Conservation (phyloP, 2,797 vertebrate species). For the Galago senegalensis region DNA sequence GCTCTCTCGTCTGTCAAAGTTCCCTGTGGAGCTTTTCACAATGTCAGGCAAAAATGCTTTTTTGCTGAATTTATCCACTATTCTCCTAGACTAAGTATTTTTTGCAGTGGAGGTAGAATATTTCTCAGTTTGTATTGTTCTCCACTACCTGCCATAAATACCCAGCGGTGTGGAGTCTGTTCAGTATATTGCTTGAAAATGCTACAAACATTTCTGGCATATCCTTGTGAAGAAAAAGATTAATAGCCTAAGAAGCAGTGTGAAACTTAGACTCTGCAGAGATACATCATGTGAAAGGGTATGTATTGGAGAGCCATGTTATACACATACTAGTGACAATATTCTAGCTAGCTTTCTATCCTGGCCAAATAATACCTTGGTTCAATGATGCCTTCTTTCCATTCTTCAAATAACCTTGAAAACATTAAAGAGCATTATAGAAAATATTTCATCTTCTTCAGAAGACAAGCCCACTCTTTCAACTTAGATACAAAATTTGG, state of each 20-base stretch:
- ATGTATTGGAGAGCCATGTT: not conserved
- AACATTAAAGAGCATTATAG: not conserved
- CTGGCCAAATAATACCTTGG: not conserved
- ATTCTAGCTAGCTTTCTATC: not conserved
- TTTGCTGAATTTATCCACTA: not conserved
- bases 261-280: not conserved
- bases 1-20: not conserved
- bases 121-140: not conserved
- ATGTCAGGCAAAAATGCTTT: constrained; percentile 37
- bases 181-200: not conserved
- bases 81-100: not conserved
- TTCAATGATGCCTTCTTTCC: not conserved
- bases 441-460: not conserved
- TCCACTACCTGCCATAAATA: constrained; percentile 30
- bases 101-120: not conserved
- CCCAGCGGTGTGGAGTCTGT: not conserved
- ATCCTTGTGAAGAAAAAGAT: not conserved
- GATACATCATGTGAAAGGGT: not conserved
- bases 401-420: not conserved
- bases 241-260: not conserved
- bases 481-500: not conserved
- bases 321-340: not conserved
- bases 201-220: not conserved
- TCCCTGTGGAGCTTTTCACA: not conserved
- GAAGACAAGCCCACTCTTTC: not conserved